Percentiles rank a stretch among this genome's conserved stretches.
Evolutionary conservation across 2,113 vertebrate genomes (phyloP).

Genomic region (Cephalopterus ornatus): DNA sequence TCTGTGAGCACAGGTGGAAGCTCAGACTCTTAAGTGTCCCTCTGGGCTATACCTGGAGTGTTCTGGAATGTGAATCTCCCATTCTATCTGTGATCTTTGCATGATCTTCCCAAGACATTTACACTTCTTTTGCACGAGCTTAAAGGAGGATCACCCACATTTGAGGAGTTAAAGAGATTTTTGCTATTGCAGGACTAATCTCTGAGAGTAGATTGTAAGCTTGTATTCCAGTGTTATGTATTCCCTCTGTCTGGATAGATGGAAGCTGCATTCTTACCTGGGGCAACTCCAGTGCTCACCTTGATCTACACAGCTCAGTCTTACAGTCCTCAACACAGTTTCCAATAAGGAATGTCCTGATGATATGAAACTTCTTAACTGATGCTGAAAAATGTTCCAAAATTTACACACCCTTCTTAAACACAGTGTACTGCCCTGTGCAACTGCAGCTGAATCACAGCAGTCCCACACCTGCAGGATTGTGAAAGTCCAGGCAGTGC

Average conservation of each 20-base stretch:
- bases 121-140: conserved; percentile 10
- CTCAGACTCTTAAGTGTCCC: background rate
- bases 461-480: background rate
- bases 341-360: background rate
- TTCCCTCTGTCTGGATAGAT: background rate
- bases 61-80: conserved; percentile 30
- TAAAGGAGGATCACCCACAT: background rate
- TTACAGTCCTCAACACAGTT: background rate
- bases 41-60: background rate
- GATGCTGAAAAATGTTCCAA: background rate
- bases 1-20: background rate
- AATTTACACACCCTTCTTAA: conserved; percentile 41
- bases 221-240: background rate
- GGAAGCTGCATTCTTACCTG: background rate
- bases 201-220: background rate
- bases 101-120: conserved; percentile 7
- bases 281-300: background rate
- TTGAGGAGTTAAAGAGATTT: background rate
- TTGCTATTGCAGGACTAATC: background rate
- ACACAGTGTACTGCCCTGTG: background rate
- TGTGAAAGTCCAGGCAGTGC: background rate
- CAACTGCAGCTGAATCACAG: background rate
- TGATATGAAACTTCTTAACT: background rate
- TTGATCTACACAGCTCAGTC: background rate
- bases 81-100: conserved; percentile 24